Evolutionary conservation across 2,888 invertebrate species (phyloP), one percentile per base, ranked within the genome.

Genomic region (Arrhopalites spinosus): DNA sequence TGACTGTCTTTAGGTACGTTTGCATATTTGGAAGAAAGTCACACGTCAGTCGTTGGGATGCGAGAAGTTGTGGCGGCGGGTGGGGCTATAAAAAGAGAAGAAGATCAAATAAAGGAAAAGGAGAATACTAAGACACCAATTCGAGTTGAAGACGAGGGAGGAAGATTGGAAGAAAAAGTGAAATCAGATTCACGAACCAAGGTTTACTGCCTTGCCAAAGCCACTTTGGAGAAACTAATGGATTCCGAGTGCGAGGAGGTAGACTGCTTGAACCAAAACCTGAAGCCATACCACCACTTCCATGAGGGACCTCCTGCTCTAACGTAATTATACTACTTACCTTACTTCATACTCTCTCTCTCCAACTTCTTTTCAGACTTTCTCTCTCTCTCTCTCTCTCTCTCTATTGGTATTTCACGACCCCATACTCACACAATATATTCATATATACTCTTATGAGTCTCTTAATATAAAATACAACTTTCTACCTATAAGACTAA

Each of bases 11-110:
- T 50, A 72, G 93, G 94, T 1, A 87, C 88, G 70, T 94, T 95
- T 84, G 89, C 90, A 11, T 95, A 96, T 85, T 87, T 93, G 72
- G 89, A 91, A 84, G 96, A 98, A 85, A 97, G 94, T 85, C 98
- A 98, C 85, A 98, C 98, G 0, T 98, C 98, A 0, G 95, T 96
- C 0, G 87, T 98, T 77, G 98, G 98, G 15, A 91, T 98, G 90
- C 88, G 98, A 84, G 93, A 92, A 85, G 84, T 92, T 73, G 91
- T 92, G 1, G 36, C 36, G 36, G 36, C 36, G 36, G 36, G 36
- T 36, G 59, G 73, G 8, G 25, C 59, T 45, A 53, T 69, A 47
- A 53, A 61, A 59, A 25, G 20, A 27, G 47, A 27, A 36, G 63
- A 47, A 63, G 63, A 63, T 64, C 45, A 72, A 64, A 75, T 64